phyloP scores from a whole-genome alignment of 2,113 vertebrate genomes.

The Panurus biarmicus region DNA sequence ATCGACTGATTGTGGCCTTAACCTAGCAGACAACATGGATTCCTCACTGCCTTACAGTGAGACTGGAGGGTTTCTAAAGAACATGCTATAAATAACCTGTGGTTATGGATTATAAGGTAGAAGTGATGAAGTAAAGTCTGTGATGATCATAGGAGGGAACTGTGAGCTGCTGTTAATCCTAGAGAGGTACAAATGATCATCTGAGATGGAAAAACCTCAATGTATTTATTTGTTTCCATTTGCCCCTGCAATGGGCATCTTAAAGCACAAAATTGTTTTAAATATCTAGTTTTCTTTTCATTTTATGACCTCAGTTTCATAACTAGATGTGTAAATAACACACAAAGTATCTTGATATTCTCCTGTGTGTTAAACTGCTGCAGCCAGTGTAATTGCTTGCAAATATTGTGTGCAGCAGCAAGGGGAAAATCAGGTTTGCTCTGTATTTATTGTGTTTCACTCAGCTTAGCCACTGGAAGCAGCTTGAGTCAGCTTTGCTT shows the following conservation, averaged over 20 bases:
- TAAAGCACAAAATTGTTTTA: background rate
- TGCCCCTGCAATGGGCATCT: background rate
- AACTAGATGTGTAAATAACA: background rate
- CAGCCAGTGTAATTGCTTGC: background rate
- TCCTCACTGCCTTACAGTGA: background rate
- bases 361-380: background rate
- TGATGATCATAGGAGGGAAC: background rate
- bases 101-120: background rate
- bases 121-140: background rate
- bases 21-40: background rate
- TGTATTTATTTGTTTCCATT: background rate
- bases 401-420: background rate
- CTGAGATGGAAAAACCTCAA: background rate
- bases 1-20: background rate
- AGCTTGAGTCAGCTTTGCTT: conserved; percentile 20
- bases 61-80: background rate
- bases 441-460: background rate
- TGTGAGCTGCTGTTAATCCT: background rate
- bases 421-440: background rate
- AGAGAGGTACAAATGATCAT: background rate
- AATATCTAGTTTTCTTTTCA: background rate
- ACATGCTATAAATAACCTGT: background rate
- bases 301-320: background rate
- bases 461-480: background rate
- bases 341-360: background rate